Conservation (phyloP, 2,113 vertebrate species). For the Piprites chloris region DNA sequence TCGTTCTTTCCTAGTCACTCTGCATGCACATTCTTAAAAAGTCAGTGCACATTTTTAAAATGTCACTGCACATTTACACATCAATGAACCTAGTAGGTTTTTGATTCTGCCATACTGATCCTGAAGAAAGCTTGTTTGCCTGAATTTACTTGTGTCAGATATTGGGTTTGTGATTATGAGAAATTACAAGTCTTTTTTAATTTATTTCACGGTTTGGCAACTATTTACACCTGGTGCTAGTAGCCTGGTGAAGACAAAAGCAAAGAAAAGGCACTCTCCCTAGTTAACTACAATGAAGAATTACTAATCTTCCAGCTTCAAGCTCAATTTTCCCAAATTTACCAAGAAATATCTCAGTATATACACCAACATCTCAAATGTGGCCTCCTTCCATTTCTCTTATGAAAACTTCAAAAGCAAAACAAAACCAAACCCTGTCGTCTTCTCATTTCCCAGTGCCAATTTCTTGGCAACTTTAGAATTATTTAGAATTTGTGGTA, state of each 20-base stretch:
- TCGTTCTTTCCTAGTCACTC: neutral
- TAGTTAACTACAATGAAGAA: neutral
- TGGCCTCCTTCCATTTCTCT: neutral
- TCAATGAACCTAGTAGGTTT: neutral
- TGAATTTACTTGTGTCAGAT: neutral
- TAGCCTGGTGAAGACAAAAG: neutral
- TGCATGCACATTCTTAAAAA: neutral
- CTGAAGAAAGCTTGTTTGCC: neutral
- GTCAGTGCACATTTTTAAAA: conserved; percentile 41
- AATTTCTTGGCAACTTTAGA: neutral
- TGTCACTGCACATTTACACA: conserved; percentile 27
- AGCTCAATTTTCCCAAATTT: neutral
- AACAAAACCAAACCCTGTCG: neutral
- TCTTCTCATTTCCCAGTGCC: neutral
- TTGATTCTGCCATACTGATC: neutral
- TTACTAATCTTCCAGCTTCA: neutral
- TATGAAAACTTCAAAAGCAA: neutral
- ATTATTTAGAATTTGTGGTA: neutral
- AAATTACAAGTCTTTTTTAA: neutral
- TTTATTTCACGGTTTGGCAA: neutral
- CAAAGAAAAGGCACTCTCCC: neutral
- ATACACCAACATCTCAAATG: neutral
- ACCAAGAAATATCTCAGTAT: neutral
- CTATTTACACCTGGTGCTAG: neutral
- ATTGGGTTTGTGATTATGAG: neutral